Percentiles rank a stretch among this genome's conserved stretches.
Evolutionary conservation across 2,797 vertebrate genomes (phyloP).

Genomic region (Lophius americanus): DNA sequence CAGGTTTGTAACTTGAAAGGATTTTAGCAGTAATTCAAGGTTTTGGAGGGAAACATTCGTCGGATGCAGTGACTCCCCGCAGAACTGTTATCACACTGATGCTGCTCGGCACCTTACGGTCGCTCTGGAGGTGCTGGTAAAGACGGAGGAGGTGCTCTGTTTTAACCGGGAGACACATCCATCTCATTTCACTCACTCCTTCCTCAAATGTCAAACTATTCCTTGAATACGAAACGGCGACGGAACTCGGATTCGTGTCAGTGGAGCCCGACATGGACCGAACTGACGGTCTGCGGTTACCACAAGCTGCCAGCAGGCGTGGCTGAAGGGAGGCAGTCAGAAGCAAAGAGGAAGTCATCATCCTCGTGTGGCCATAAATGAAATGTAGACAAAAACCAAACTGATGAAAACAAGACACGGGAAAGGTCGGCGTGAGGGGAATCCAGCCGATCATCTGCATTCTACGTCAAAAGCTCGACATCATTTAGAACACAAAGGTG

Average conservation of each 20-base stretch:
- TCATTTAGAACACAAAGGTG: slow-evolving; percentile 3
- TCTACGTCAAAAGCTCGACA: not conserved
- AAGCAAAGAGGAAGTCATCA: not conserved
- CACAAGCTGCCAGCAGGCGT: not conserved
- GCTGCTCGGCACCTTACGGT: too few relatives aligned
- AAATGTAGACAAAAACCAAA: not conserved
- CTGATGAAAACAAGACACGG: not conserved
- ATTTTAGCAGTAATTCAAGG: too few relatives aligned
- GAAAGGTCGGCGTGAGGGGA: too few relatives aligned
- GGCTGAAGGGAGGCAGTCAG: not conserved
- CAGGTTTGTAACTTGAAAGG: too few relatives aligned
- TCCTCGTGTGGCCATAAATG: not conserved
- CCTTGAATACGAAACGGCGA: not conserved
- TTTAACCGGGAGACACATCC: too few relatives aligned
- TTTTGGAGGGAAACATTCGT: too few relatives aligned
- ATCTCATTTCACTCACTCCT: not conserved
- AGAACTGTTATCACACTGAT: too few relatives aligned
- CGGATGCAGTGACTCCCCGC: too few relatives aligned
- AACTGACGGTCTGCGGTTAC: not conserved
- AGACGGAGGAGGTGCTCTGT: not conserved
- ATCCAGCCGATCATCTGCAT: not conserved
- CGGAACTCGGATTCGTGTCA: not conserved
- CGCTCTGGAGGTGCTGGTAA: not conserved
- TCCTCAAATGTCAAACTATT: not conserved
- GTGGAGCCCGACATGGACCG: not conserved